Evolutionary conservation across 2,797 vertebrate species (phyloP), one percentile per base, ranked within the genome.

Genomic region (Xiphophorus birchmanni): DNA sequence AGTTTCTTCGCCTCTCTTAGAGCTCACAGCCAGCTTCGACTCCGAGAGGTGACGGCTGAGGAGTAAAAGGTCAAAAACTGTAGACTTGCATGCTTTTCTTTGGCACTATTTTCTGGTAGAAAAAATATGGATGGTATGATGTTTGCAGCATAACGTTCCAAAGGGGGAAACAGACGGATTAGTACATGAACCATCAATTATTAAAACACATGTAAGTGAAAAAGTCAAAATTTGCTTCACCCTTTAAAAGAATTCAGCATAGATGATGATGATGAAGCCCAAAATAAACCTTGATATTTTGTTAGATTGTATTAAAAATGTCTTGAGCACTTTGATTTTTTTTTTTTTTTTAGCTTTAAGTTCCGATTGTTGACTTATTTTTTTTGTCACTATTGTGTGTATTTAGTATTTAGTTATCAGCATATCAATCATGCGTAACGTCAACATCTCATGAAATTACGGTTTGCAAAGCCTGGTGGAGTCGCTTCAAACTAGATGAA

Each of bases 1-100:
- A 81, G 82, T 72, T 56, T 80, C 10, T 13, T 42, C 48, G 76
- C 63, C 29, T 74, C 60, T 76, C 72, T 29, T n/a, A 44, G 69
- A 45, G 11, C 40, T 72, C 69, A 72, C 42, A 44, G 26, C 23
- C 42, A n/a, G 69, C 26, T 72, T 45, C 15, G 69, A n/a, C 69
- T 29, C 42, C 26, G 5, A 45, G 8, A 71, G 40, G 42, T 29
- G 42, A 45, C 4, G 69, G 42, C 26, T 3, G 26, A 45, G 11
- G 17, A 45, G 15, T n/a, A 13, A 71, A 72, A 72, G 69, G 69
- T 72, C 69, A 72, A 42, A 69, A 23, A 26, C 63, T 21, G 35
- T 37, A 21, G 15, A 37, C 32, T 65, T 18, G 8, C 7, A 21
- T 9, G 63, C 2, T 65, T 37, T 37, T 18, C 37, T 42, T 42